These are phyloP conservation scores for Rhinophrynus dorsalis DNA, from an alignment of 2,797 vertebrate species.

Conservation along the genomic window DNA sequence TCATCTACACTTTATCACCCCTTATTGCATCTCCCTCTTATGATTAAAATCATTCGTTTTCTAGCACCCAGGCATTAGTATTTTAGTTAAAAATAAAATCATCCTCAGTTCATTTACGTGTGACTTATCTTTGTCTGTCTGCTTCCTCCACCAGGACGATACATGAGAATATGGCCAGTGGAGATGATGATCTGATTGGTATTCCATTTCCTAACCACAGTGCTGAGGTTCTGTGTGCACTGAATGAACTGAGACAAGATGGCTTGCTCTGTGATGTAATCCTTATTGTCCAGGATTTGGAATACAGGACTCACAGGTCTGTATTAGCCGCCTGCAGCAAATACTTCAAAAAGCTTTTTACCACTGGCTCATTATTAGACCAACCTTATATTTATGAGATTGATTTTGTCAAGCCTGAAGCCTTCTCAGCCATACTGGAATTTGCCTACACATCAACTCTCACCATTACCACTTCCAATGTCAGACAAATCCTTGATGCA, in stretches of 20 bases:
- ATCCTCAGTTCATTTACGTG: too few species aligned
- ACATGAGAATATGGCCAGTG: conserved; percentile 88
- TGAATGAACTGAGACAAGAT: conserved; percentile 92
- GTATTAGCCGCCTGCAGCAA: conserved; percentile 96
- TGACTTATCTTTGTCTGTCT: not conserved
- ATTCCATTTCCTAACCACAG: conserved; percentile 99
- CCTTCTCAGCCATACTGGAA: conserved; percentile 94
- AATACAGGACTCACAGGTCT: conserved; percentile 92
- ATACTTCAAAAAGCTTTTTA: conserved; percentile 98
- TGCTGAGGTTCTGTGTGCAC: conserved; percentile 90
- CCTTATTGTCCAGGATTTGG: conserved; percentile 91
- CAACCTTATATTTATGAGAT: conserved; percentile 91
- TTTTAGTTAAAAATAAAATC: too few species aligned
- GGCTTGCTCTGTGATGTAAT: conserved; percentile 95
- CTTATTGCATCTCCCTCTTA: too few species aligned
- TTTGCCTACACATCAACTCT: conserved; percentile 97
- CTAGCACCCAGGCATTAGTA: too few species aligned
- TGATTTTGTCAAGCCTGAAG: conserved; percentile 93
- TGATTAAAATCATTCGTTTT: too few species aligned
- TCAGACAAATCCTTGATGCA: conserved; percentile 91
- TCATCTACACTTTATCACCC: too few species aligned
- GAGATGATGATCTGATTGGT: conserved; percentile 92
- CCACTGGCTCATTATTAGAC: conserved; percentile 77
- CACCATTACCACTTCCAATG: conserved; percentile 90
- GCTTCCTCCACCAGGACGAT: conserved; percentile 61